phyloP scores from a whole-genome alignment of 2,113 vertebrate genomes.

The Sinosuthora webbiana region DNA sequence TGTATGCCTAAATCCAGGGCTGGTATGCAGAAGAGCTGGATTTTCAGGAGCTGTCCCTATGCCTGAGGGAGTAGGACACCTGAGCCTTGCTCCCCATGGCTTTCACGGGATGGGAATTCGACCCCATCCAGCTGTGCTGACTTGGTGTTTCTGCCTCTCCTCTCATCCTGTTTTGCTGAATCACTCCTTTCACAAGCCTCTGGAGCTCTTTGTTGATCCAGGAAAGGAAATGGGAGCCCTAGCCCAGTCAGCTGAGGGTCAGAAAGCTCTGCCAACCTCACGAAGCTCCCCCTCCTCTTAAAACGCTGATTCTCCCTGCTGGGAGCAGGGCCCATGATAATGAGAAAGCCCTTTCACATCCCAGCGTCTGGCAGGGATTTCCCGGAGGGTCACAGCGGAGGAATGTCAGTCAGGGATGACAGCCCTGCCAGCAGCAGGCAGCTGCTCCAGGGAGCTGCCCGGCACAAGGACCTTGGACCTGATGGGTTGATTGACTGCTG shows the following conservation, averaged over 20 bases:
- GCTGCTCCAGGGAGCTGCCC: not conserved
- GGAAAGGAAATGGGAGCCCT: not conserved
- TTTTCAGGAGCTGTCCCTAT: not conserved
- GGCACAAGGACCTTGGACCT: not conserved
- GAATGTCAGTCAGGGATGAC: not conserved
- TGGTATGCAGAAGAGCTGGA: not conserved
- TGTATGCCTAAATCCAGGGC: not conserved
- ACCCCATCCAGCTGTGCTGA: not conserved
- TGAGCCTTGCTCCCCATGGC: not conserved
- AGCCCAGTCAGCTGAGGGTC: not conserved
- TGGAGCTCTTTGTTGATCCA: not conserved
- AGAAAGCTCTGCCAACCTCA: not conserved
- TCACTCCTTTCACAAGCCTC: constrained; percentile 2
- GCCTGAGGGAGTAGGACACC: not conserved
- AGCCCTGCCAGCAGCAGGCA: not conserved
- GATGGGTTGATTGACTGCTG: not conserved
- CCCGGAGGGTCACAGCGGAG: not conserved
- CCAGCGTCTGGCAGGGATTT: not conserved
- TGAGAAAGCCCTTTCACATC: not conserved
- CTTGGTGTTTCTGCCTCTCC: not conserved
- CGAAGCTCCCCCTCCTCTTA: not conserved
- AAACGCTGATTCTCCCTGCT: not conserved
- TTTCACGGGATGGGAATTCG: not conserved
- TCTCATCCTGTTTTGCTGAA: constrained; percentile 3
- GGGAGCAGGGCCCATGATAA: not conserved